A percentile compares a stretch with the other conserved stretches of the same genome.
These are phyloP conservation scores for Drosophila atripex DNA, from an alignment of 2,888 invertebrate genomes.

Conservation along the genomic window DNA sequence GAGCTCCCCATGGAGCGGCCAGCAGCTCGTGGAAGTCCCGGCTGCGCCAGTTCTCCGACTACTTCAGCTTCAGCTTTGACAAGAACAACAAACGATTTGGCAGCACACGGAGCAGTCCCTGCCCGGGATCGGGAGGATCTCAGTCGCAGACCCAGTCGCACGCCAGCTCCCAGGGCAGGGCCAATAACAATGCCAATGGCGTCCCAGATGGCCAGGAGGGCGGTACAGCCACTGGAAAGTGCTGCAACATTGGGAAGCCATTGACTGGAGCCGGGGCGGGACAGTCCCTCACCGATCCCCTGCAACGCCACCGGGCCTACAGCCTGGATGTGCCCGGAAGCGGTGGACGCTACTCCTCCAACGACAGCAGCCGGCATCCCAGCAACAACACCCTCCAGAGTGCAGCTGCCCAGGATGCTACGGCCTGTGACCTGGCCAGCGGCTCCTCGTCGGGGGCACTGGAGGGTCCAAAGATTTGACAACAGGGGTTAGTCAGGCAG, in stretches of 20 bases:
- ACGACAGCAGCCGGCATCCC: constrained; percentile 83
- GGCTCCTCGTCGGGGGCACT: constrained; percentile 78
- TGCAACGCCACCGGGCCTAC: constrained; percentile 80
- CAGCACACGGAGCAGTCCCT: constrained; percentile 82
- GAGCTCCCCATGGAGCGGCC: constrained; percentile 33
- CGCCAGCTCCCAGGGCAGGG: constrained; percentile 56
- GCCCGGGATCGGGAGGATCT: constrained; percentile 49
- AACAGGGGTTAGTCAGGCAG: constrained; percentile 82
- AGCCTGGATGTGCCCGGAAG: constrained; percentile 82
- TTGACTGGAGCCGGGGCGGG: background rate
- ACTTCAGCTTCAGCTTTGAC: constrained; percentile 83
- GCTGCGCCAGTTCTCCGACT: constrained; percentile 83
- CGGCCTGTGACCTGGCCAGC: constrained; percentile 62
- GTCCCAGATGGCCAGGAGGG: constrained; percentile 12
- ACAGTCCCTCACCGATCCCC: constrained; percentile 14
- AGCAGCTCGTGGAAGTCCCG: constrained; percentile 82
- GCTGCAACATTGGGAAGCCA: constrained; percentile 81
- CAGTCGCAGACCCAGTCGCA: constrained; percentile 1
- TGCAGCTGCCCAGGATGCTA: constrained; percentile 61
- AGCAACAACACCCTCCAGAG: constrained; percentile 83
- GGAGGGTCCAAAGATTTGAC: constrained; percentile 83
- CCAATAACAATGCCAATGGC: constrained; percentile 58
- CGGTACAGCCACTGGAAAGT: constrained; percentile 46
- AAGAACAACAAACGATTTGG: constrained; percentile 82
- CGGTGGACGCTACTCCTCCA: constrained; percentile 80